phyloP scores from a whole-genome alignment of 1,140 invertebrate species.

The Danaus melanippus region DNA sequence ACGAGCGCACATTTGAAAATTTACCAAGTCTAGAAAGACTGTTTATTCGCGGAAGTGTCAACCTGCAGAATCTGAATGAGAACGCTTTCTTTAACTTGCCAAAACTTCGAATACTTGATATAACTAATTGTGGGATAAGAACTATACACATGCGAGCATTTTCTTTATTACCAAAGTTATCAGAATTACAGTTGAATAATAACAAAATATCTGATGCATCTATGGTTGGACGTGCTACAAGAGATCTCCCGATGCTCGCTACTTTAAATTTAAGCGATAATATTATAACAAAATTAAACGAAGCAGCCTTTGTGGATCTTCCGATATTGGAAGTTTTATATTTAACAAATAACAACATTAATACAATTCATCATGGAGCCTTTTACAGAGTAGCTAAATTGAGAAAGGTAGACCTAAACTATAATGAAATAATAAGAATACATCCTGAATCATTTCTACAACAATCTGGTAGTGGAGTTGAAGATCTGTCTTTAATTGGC shows the following conservation, averaged over 20 bases:
- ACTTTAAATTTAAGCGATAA: slow-evolving; percentile 81
- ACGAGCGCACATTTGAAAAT: slow-evolving; percentile 80
- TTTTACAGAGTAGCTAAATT: slow-evolving; percentile 84
- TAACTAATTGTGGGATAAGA: slow-evolving; percentile 83
- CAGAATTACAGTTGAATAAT: slow-evolving; percentile 78
- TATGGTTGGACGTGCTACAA: slow-evolving; percentile 82
- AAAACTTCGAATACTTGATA: slow-evolving; percentile 80
- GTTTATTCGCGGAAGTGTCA: slow-evolving; percentile 79
- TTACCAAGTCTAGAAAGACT: slow-evolving; percentile 82
- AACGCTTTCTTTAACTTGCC: slow-evolving; percentile 83
- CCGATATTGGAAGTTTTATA: slow-evolving; percentile 79
- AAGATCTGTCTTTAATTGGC: slow-evolving; percentile 82
- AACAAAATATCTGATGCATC: slow-evolving; percentile 84
- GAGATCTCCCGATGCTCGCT: slow-evolving; percentile 81
- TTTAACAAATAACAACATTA: slow-evolving; percentile 82
- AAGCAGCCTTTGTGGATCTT: slow-evolving; percentile 86
- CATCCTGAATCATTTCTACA: slow-evolving; percentile 87
- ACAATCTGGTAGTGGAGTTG: slow-evolving; percentile 78
- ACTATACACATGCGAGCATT: slow-evolving; percentile 85
- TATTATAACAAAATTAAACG: slow-evolving; percentile 78
- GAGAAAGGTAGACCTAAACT: slow-evolving; percentile 81
- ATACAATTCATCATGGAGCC: slow-evolving; percentile 82
- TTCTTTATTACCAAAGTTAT: slow-evolving; percentile 79
- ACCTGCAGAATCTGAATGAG: slow-evolving; percentile 78
- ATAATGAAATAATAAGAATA: slow-evolving; percentile 83